Percentiles rank a stretch among this genome's conserved stretches.
Evolutionary conservation across 2,888 invertebrate genomes (phyloP).

Genomic region (Eristalis pertinax): DNA sequence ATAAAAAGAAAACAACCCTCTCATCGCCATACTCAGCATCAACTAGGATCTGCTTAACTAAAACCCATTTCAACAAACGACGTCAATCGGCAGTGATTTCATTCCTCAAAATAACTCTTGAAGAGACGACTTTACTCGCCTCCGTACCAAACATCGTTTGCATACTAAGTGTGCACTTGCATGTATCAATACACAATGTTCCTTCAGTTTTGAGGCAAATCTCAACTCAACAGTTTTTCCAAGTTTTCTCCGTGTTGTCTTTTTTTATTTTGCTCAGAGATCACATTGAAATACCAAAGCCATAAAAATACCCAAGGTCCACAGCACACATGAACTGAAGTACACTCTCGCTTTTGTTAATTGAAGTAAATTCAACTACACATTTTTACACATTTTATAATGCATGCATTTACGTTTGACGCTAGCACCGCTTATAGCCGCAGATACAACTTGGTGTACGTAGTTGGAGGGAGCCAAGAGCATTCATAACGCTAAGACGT

Average conservation of each 20-base stretch:
- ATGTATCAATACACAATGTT: neutral
- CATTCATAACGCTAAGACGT: conserved; percentile 22
- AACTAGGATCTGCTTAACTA: neutral
- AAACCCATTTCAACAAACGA: neutral
- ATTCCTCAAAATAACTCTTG: neutral
- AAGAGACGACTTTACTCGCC: conserved; percentile 6
- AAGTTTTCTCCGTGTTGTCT: neutral
- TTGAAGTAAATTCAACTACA: conserved; percentile 70
- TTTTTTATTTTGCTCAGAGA: neutral
- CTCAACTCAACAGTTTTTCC: neutral
- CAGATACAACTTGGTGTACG: conserved; percentile 12
- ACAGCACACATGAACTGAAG: conserved; percentile 49
- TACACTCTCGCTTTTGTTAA: conserved; percentile 71
- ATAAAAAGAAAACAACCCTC: no score
- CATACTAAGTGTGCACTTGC: neutral
- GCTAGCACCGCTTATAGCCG: conserved; percentile 16
- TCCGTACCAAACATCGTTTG: neutral
- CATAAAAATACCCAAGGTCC: conserved; percentile 60
- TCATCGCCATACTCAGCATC: neutral
- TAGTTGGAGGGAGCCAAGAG: conserved; percentile 39
- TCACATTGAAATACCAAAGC: conserved; percentile 56
- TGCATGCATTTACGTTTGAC: conserved; percentile 62
- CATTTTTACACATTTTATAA: conserved; percentile 59
- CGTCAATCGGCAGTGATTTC: neutral
- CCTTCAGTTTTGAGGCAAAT: neutral